Percentiles rank a stretch among this genome's conserved stretches.
These are phyloP conservation scores for Epinephelus malabaricus DNA, from an alignment of 2,797 vertebrate species.

Conservation along the genomic window DNA sequence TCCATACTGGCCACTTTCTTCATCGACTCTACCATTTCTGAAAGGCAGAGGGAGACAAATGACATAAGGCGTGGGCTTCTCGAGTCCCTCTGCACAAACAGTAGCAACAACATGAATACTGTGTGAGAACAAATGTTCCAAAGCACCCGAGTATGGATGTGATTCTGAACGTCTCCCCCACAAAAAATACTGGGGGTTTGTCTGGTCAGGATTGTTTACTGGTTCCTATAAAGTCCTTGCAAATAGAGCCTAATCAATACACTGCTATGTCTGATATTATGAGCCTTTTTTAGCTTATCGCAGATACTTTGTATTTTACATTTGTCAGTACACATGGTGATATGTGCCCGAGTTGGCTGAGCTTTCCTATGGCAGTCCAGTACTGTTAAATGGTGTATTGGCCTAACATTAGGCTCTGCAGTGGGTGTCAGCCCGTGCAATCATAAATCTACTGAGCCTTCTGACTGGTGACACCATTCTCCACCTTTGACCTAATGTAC, in stretches of 20 bases:
- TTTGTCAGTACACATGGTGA: background rate
- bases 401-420: background rate
- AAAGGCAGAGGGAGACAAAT: background rate
- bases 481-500: conserved; percentile 14
- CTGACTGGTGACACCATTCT: conserved; percentile 22
- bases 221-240: no score
- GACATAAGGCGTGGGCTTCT: background rate
- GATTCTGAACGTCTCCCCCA: no score
- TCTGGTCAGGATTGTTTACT: no score
- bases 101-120: no score
- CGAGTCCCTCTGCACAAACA: background rate
- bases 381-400: background rate
- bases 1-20: conserved; percentile 96
- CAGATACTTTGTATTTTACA: background rate
- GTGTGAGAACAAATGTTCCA: no score
- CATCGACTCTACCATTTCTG: conserved; percentile 99
- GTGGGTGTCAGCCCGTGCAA: background rate
- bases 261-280: background rate
- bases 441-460: conserved; percentile 4
- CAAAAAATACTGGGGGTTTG: no score
- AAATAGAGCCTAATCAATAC: background rate
- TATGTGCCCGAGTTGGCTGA: background rate
- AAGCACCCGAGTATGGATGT: no score
- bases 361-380: background rate
- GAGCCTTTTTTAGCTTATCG: background rate